Evolutionary conservation across 2,113 vertebrate genomes (phyloP).

Genomic region (Cynopterus brachyotis): DNA sequence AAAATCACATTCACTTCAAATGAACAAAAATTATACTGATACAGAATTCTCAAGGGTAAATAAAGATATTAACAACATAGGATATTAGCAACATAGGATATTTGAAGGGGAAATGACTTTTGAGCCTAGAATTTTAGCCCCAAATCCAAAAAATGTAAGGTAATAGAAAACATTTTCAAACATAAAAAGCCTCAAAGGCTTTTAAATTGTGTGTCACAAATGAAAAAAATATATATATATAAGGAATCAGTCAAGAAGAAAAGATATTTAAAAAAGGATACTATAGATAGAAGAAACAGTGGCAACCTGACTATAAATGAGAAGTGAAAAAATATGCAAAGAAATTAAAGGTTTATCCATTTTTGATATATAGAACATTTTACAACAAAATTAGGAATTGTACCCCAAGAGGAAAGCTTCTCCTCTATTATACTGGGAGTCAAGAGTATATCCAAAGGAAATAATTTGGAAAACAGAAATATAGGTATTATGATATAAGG

Average conservation of each 20-base stretch:
- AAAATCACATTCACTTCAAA: not conserved
- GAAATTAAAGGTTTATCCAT: not conserved
- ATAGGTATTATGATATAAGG: not conserved
- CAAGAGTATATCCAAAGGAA: not conserved
- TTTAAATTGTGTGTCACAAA: not conserved
- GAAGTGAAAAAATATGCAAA: not conserved
- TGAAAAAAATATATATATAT: not conserved
- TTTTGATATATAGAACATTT: not conserved
- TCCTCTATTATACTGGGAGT: not conserved
- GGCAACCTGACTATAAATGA: not conserved
- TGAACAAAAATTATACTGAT: not conserved
- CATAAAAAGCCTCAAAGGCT: not conserved
- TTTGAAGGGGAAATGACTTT: not conserved
- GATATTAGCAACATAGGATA: not conserved
- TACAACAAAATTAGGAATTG: not conserved
- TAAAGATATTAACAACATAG: no score
- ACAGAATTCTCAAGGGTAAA: not conserved
- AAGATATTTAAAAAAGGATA: not conserved
- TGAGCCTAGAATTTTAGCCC: not conserved
- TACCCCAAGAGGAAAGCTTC: not conserved
- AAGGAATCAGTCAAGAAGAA: not conserved
- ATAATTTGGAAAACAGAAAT: not conserved
- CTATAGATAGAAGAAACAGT: not conserved
- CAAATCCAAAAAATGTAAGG: not conserved
- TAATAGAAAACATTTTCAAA: not conserved